A percentile compares a stretch with the other conserved stretches of the same genome.
Conservation (phyloP, 2,113 vertebrate species). For the Chaetops frenatus region DNA sequence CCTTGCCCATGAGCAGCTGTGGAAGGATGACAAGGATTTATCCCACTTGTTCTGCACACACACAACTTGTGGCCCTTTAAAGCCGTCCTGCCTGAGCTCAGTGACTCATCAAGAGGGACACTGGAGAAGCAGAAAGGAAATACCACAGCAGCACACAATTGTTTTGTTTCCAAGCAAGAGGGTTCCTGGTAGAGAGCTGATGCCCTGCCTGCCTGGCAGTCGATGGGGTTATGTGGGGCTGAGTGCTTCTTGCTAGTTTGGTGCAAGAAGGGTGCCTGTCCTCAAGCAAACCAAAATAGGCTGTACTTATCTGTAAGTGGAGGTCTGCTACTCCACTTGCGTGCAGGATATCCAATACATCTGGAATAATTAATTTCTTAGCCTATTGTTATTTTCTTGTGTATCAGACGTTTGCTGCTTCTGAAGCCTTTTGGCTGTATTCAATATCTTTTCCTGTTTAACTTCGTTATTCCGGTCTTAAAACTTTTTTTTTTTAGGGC, state of each 20-base stretch:
- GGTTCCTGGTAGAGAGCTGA: background rate
- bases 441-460: background rate
- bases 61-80: background rate
- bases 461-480: background rate
- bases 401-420: background rate
- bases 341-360: background rate
- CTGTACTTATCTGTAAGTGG: background rate
- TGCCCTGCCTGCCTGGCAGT: accelerated
- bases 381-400: slow-evolving; percentile 23
- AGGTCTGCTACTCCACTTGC: background rate
- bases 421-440: background rate
- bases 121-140: background rate
- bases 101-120: background rate
- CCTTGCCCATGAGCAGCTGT: background rate
- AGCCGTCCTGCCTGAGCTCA: background rate
- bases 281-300: background rate
- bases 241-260: accelerated
- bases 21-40: background rate
- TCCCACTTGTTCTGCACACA: background rate
- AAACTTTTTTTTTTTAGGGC: background rate
- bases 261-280: background rate
- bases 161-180: background rate
- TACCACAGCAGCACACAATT: background rate
- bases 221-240: background rate
- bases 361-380: slow-evolving; percentile 29